Conservation (phyloP, 2,888 invertebrate species). For the Temnothorax rugatulus region DNA sequence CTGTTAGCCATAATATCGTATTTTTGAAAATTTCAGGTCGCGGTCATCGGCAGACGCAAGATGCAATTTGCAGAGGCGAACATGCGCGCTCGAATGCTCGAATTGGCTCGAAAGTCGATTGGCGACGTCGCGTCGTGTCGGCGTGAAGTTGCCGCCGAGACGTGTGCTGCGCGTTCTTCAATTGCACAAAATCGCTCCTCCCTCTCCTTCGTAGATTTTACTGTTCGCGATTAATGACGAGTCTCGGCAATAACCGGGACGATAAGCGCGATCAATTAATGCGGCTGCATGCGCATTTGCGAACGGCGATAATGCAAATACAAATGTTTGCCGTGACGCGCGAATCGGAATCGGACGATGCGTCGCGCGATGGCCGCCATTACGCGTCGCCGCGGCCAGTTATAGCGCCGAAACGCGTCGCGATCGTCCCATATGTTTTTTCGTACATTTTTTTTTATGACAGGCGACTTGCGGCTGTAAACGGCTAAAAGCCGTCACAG, state of each 20-base stretch:
- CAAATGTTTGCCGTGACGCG: slow-evolving; percentile 13
- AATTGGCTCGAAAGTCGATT: too few species aligned
- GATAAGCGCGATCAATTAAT: slow-evolving; percentile 4
- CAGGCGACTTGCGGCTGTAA: not conserved
- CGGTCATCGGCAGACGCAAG: not conserved
- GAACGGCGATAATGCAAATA: not conserved
- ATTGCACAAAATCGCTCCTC: not conserved
- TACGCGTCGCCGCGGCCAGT: not conserved
- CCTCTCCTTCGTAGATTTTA: not conserved
- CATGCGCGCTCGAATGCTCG: not conserved
- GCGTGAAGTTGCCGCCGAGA: not conserved
- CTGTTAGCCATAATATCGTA: not conserved
- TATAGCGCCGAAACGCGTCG: not conserved
- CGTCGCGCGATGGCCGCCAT: not conserved
- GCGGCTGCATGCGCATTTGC: not conserved
- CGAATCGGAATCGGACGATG: slow-evolving; percentile 25
- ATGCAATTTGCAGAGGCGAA: not conserved
- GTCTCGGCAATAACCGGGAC: slow-evolving; percentile 11
- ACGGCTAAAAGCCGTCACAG: not conserved
- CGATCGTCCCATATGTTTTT: not conserved
- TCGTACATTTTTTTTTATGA: not conserved
- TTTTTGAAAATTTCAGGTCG: not conserved
- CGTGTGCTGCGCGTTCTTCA: not conserved
- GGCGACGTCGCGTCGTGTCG: not conserved
- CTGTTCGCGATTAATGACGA: slow-evolving; percentile 13